phyloP scores from a whole-genome alignment of 2,797 vertebrate species.

The Parauchenoglanis ngamensis region DNA sequence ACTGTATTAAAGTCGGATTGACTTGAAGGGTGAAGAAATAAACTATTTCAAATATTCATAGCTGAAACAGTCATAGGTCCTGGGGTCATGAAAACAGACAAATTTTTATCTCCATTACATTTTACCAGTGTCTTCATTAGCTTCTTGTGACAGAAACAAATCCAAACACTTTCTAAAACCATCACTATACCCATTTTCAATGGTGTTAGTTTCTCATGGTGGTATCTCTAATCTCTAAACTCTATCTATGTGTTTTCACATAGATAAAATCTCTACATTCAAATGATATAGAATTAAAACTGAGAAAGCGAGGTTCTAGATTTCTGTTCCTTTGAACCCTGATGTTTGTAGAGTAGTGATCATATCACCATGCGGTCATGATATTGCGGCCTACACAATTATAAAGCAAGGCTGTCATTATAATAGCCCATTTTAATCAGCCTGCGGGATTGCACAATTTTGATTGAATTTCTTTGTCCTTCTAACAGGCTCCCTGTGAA shows the following conservation, averaged over 20 bases:
- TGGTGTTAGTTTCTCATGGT: neutral
- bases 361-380: neutral
- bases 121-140: neutral
- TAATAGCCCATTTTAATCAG: constrained; percentile 13
- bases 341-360: constrained; percentile 1
- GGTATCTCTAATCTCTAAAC: neutral
- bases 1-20: neutral
- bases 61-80: neutral
- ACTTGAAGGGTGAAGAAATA: neutral
- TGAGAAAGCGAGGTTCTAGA: neutral
- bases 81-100: neutral
- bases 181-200: neutral
- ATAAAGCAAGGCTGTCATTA: neutral
- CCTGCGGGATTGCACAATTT: neutral
- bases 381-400: constrained; percentile 7
- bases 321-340: neutral
- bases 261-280: neutral
- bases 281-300: neutral
- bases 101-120: neutral
- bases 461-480: constrained; percentile 13
- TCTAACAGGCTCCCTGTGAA: constrained; percentile 20
- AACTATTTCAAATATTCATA: neutral
- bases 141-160: neutral
- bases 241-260: neutral
- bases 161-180: neutral